These are phyloP conservation scores for Ectobius pallidus DNA, from an alignment of 2,888 invertebrate genomes.

Conservation along the genomic window DNA sequence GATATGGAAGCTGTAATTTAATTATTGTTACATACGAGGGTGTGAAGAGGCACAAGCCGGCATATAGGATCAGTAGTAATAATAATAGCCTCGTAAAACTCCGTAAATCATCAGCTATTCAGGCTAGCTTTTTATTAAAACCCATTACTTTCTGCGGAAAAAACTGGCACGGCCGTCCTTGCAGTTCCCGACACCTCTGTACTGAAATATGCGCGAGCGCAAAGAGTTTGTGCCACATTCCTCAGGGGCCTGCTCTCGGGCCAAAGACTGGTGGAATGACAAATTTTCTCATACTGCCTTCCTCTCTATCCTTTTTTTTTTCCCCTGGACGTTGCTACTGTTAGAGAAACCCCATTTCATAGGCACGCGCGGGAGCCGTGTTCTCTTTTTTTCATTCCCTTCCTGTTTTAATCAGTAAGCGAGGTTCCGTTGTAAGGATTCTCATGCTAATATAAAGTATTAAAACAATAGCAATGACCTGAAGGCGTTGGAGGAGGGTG, in stretches of 20 bases:
- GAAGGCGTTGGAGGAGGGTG: background rate
- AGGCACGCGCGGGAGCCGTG: background rate
- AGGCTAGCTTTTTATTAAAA: constrained; percentile 36
- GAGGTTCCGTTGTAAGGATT: background rate
- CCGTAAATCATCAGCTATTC: constrained; percentile 36
- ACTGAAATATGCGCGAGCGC: constrained; percentile 23
- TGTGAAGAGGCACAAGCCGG: too few species aligned
- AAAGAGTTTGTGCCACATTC: constrained; percentile 20
- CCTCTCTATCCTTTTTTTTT: background rate
- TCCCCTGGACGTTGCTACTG: background rate
- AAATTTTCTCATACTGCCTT: constrained; percentile 12
- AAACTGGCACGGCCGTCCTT: background rate
- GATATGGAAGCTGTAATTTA: too few species aligned
- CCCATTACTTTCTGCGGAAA: constrained; percentile 33
- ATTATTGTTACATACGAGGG: too few species aligned
- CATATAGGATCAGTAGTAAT: constrained; percentile 24
- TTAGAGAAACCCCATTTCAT: background rate
- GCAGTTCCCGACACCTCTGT: background rate
- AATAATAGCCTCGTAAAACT: constrained; percentile 36
- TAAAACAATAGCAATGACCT: background rate
- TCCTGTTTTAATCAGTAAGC: background rate
- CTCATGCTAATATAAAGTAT: background rate
- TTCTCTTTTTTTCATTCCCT: background rate
- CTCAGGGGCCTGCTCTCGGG: background rate
- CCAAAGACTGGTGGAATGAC: constrained; percentile 19